Conservation (phyloP, 2,113 vertebrate species). For the Rallus limicola region DNA sequence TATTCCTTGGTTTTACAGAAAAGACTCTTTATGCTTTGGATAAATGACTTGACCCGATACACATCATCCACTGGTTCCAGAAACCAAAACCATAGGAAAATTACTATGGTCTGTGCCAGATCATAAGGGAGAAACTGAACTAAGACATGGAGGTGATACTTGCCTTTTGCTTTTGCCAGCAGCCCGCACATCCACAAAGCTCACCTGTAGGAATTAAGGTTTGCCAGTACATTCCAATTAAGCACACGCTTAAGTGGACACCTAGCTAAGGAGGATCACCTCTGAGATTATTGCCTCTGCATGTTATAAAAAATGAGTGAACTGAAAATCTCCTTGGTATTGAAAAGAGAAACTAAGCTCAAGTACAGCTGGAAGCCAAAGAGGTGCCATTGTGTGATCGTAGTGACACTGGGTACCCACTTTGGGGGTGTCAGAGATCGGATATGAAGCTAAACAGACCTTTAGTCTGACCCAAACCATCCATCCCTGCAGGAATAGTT, state of each 20-base stretch:
- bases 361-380: neutral
- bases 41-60: neutral
- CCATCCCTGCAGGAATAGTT: neutral
- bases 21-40: neutral
- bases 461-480: neutral
- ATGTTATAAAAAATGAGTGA: neutral
- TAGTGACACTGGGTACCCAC: neutral
- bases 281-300: neutral
- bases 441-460: neutral
- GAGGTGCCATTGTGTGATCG: neutral
- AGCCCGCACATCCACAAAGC: neutral
- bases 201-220: neutral
- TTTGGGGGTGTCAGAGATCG: neutral
- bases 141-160: neutral
- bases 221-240: neutral
- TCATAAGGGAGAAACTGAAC: neutral
- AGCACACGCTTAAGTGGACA: neutral
- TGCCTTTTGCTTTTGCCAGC: neutral
- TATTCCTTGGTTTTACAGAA: neutral
- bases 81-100: neutral
- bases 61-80: neutral
- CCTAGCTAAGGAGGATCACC: neutral
- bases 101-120: neutral
- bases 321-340: neutral
- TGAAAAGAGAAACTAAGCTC: neutral